These are phyloP conservation scores for Sander lucioperca DNA, from an alignment of 2,113 vertebrate species.

Conservation along the genomic window DNA sequence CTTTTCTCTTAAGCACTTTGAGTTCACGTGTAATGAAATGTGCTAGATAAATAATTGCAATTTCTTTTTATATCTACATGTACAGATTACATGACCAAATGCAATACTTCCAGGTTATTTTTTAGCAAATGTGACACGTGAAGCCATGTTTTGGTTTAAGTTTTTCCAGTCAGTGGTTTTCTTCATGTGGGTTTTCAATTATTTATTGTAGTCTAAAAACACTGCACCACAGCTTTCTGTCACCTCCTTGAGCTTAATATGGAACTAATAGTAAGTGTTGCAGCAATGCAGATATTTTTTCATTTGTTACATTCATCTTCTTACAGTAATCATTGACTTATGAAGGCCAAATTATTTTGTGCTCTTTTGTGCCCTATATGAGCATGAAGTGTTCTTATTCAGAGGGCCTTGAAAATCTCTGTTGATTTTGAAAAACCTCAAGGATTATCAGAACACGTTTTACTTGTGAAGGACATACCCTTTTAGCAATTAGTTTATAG, in stretches of 20 bases:
- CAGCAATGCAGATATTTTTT: neutral
- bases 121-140: neutral
- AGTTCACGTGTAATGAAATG: no score
- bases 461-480: constrained; percentile 11
- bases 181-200: neutral
- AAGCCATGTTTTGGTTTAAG: neutral
- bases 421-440: constrained; percentile 9
- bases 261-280: neutral
- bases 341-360: neutral
- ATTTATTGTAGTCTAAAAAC: no score
- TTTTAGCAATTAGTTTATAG: constrained; percentile 11
- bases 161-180: neutral
- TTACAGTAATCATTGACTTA: neutral
- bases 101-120: neutral
- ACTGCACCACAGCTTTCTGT: neutral
- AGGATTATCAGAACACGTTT: constrained; percentile 9
- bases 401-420: constrained; percentile 5
- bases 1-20: no score
- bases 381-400: neutral
- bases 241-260: neutral
- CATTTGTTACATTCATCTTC: neutral
- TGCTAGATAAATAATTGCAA: no score
- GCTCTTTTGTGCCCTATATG: neutral
- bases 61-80: neutral
- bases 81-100: neutral